These are phyloP conservation scores for Nyctalus aviator DNA, from an alignment of 2,797 vertebrate genomes.

Conservation along the genomic window DNA sequence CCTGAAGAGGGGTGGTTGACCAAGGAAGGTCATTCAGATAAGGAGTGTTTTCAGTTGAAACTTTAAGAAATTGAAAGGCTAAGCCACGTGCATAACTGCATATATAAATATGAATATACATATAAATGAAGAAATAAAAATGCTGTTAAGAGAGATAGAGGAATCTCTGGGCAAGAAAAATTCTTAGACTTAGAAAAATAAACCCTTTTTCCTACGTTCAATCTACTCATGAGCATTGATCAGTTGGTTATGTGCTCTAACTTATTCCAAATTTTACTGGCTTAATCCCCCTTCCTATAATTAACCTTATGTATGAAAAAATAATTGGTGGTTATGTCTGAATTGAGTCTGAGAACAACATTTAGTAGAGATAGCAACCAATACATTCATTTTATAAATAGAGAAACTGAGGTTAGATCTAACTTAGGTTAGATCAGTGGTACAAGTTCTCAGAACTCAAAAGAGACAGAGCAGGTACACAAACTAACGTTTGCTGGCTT, in stretches of 20 bases:
- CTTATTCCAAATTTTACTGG: neutral
- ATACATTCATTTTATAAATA: neutral
- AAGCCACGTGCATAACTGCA: neutral
- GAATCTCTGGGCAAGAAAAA: neutral
- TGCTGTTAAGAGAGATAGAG: neutral
- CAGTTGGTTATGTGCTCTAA: neutral
- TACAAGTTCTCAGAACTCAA: neutral
- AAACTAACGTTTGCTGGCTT: neutral
- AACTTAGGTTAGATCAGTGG: neutral
- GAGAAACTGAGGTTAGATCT: neutral
- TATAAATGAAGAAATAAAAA: neutral
- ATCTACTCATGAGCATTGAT: neutral
- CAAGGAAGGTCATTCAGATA: neutral
- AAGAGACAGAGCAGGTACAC: neutral
- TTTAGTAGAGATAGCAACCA: neutral
- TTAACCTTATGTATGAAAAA: neutral
- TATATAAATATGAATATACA: neutral
- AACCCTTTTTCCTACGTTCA: neutral
- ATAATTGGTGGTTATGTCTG: neutral
- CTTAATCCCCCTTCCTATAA: neutral
- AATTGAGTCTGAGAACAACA: neutral
- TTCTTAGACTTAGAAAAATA: neutral
- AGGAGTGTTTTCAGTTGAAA: neutral
- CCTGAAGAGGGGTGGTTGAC: neutral
- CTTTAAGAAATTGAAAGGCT: neutral